Evolutionary conservation across 2,888 invertebrate species (phyloP), one percentile per base, ranked within the genome.

Genomic region (Phalera bucephala): DNA sequence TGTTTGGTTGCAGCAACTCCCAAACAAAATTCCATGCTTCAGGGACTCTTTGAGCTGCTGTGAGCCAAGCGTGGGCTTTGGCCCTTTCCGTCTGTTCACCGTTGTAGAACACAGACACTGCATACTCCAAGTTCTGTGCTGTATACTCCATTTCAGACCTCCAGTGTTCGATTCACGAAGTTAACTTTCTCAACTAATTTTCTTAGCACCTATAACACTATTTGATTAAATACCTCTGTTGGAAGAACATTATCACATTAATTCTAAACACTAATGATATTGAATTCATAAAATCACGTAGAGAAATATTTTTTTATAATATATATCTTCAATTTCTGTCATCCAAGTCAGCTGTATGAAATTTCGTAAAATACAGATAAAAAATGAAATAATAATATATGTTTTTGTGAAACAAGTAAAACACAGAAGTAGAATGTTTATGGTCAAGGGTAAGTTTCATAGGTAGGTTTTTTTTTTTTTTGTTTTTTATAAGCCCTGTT

Each of bases 21-120:
- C 98, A 98, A 3, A 96, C 94, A 77, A 97, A 97, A 58, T 93
- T 94, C 98, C 98, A 98, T 17, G 98, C 97, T 75, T 96, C 94
- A 1, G 94, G 93, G 13, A 96, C 96, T 51, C 93, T 91, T 80
- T 98, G 97, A 7, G 95, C 95, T 52, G 93, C 91, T 22, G 95
- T 94, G 27, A 98, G 91, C 96, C 96, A 97, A 28, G 94, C 92
- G 70, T 97, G 96, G 43, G 95, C 94, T 56, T 94, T 93, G 7
- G 94, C 93, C 65, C 95, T 93, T 56, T 95, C 94, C 28, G 72
- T 81, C 70, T 70, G 91, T 60, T 82, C 91, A 65, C 88, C 87
- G 52, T 88, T 88, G 63, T 94, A 94, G 81, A 94, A 94, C 40
- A 94, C 91, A 33, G 91, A 91, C 27, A 94, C 93, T 13, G 93